Base-by-base conservation (phyloP, 2,797 vertebrate species). In the Danio choprae region DNA sequence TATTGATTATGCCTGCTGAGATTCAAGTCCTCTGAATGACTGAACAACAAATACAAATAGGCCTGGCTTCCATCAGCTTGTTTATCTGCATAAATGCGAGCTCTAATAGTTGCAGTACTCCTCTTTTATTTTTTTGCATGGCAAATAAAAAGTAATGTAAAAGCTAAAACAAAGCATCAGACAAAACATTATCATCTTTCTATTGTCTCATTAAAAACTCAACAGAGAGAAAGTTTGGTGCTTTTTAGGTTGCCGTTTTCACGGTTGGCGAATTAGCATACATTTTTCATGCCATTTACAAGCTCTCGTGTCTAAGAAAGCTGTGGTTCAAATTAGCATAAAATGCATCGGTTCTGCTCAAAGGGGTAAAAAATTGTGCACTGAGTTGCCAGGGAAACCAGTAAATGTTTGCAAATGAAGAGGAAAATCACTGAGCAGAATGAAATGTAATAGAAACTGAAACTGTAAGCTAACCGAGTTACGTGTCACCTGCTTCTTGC, bases 341-440 rank as follows among this genome's bases (percentile, higher is more conserved):
- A 90, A 92, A 92, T 92, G 90, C 90, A 90, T 92, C 91, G 90
- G 92, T 93, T 93, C 63, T 59, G 36, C 53, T 79, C 55, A 70
- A n/a, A 65, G 40, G 22, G 68, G 56, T 71, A 65, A 50, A 38
- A 48, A 67, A 59, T 65, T 74, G 59, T 71, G 9, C 77, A 58
- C 90, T 90, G 89, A 50, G 91, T 93, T 94, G 89, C 90, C 92
- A 93, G 86, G 90, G 92, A 87, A 90, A 93, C 91, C 82, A 87
- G 86, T 72, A 80, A 78, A 83, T 86, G 83, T 72, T 86, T 89
- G 86, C 83, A 85, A 78, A 81, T 86, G 86, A 77, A 87, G 69
- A 89, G 85, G 85, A 90, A 55, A 77, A 59, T 68, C 64, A 59
- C 40, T 58, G 51, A 36, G 53, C 62, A 38, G 64, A 68, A 68